Base-by-base conservation (phyloP, 2,113 vertebrate species). In the Pycnonotus jocosus region DNA sequence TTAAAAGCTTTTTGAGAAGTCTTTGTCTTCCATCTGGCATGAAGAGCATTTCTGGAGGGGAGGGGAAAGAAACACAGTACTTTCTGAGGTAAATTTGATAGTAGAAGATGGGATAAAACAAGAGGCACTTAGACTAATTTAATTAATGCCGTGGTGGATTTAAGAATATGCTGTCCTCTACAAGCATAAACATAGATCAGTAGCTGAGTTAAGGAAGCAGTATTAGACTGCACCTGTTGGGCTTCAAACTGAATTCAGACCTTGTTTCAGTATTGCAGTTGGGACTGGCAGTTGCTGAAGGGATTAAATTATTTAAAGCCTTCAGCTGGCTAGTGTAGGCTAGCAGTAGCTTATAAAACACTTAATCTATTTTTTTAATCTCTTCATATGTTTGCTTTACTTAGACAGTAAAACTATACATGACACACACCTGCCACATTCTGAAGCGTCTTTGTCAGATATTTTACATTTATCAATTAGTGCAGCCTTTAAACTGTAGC, bases 251-350 rank as follows among this genome's bases (percentile, higher is more conserved):
- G 98, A 98, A 97, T 97, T 95, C 96, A 97, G 96, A 81, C 97
- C 96, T 97, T 98, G 98, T 97, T 96, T 98, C 94, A 97, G 91
- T 94, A 56, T 94, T 95, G 98, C 97, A 98, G 98, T 98, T 98
- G 97, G 97, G 97, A 88, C 97, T 98, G 97, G 98, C 98, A 98
- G 98, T 98, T 98, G 98, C 95, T 97, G 97, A 93, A 94, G 97
- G 98, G 98, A 99, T 99, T 98, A 98, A 97, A 98, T 99, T 98
- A 98, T 98, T 98, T 98, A 98, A 98, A 98, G 97, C 96, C 96
- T 98, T 98, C 98, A 98, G 98, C 98, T 98, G 98, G 97, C 98
- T 97, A 96, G 97, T 97, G 97, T 97, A 98, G 98, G 98, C 98
- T 98, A 98, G 93, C 88, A 93, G 89, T 96, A 97, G 96, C 85